phyloP scores from a whole-genome alignment of 2,113 vertebrate genomes.

The Mormoops blainvillei region DNA sequence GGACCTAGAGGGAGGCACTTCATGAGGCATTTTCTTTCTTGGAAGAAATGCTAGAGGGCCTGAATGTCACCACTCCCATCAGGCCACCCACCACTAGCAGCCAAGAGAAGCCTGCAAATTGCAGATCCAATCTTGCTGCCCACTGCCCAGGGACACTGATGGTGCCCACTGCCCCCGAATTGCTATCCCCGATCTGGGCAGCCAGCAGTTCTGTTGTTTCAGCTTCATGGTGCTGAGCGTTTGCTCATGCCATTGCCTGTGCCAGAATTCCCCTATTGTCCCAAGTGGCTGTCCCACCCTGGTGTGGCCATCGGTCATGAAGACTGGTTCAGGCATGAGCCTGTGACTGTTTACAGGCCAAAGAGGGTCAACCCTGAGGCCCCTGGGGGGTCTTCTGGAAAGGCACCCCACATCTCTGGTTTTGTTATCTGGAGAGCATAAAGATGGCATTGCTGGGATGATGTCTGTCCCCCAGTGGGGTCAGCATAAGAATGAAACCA shows the following conservation, averaged over 20 bases:
- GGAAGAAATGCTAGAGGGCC: not conserved
- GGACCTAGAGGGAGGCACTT: not conserved
- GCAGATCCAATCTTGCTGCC: too few species aligned
- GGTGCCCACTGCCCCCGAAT: not conserved
- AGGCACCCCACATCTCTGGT: not conserved
- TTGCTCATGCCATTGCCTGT: not conserved
- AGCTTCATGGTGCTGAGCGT: not conserved
- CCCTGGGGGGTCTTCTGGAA: not conserved
- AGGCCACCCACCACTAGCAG: not conserved
- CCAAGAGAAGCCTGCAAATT: not conserved
- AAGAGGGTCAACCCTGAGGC: not conserved
- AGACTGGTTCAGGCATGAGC: not conserved
- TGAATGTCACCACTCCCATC: not conserved
- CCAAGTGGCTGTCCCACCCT: not conserved
- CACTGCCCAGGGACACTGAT: too few species aligned
- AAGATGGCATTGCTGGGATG: not conserved
- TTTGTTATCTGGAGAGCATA: not conserved
- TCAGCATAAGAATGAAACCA: not conserved
- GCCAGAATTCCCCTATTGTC: not conserved
- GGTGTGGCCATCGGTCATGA: not conserved
- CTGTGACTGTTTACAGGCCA: not conserved
- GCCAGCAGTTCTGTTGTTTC: not conserved
- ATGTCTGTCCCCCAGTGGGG: not conserved
- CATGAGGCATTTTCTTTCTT: not conserved
- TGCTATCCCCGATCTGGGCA: not conserved